These are phyloP conservation scores for Netta rufina DNA, from an alignment of 2,797 vertebrate species.

Conservation along the genomic window DNA sequence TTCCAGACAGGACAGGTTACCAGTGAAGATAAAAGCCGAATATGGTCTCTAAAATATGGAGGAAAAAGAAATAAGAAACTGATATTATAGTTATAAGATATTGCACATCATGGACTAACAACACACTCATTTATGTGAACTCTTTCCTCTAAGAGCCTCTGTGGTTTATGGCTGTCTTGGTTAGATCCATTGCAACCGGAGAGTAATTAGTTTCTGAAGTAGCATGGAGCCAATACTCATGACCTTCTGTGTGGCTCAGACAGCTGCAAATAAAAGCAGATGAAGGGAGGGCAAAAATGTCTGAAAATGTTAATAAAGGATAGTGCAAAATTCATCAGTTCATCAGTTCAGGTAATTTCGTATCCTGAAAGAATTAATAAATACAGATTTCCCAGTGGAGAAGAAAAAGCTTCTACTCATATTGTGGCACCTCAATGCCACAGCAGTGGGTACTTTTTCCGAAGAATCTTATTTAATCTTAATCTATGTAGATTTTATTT, in stretches of 20 bases:
- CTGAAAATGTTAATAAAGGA: slow-evolving; percentile 1
- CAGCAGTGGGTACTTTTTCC: background rate
- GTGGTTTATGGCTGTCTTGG: background rate
- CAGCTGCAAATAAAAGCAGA: slow-evolving; percentile 6
- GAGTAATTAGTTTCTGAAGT: background rate
- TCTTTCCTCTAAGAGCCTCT: background rate
- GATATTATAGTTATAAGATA: background rate
- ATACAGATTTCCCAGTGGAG: slow-evolving; percentile 5
- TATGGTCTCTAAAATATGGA: background rate
- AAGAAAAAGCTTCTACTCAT: background rate
- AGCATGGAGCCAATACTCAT: background rate
- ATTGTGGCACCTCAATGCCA: background rate
- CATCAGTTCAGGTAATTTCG: background rate
- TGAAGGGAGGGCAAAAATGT: background rate
- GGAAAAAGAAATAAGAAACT: background rate
- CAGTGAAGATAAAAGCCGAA: background rate
- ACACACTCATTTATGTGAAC: background rate
- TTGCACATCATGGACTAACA: background rate
- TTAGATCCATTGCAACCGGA: background rate
- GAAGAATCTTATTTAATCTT: background rate
- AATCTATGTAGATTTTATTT: background rate
- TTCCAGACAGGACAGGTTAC: background rate
- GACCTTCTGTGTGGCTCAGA: background rate
- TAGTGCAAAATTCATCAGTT: background rate
- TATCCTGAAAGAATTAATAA: slow-evolving; percentile 7